These are phyloP conservation scores for Scaeva pyrastri DNA, from an alignment of 2,888 invertebrate species.

Conservation along the genomic window DNA sequence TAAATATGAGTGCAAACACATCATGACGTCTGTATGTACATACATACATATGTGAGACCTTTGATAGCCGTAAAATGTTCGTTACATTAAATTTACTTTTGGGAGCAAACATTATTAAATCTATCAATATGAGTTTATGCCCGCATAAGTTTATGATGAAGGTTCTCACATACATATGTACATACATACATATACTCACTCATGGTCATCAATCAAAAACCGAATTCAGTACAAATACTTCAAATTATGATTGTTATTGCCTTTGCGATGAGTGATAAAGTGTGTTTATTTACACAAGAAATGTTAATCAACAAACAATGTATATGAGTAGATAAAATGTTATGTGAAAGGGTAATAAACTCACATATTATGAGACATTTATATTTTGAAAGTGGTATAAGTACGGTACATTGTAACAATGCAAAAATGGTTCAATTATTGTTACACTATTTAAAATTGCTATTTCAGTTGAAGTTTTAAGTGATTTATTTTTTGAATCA, in stretches of 20 bases:
- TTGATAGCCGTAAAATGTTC: not conserved
- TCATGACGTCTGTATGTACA: no score
- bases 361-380: not conserved
- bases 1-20: not conserved
- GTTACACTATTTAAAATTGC: not conserved
- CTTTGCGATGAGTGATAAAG: conserved; percentile 14
- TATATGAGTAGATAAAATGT: not conserved
- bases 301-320: conserved; percentile 13
- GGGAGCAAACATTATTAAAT: not conserved
- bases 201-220: not conserved
- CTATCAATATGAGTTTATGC: not conserved
- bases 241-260: not conserved
- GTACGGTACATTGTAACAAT: no score
- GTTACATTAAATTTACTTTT: conserved; percentile 4
- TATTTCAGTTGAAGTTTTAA: no score
- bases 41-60: conserved; percentile 17
- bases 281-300: conserved; percentile 3
- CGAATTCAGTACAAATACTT: not conserved
- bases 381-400: no score
- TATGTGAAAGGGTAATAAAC: conserved; percentile 30
- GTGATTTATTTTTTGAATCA: no score
- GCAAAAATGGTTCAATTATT: not conserved
- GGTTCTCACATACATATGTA: no score
- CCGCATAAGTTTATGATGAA: not conserved
- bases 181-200: no score